Evolutionary conservation across 2,888 invertebrate genomes (phyloP), one percentile per base, ranked within the genome.

Genomic region (Pheosia gnoma): DNA sequence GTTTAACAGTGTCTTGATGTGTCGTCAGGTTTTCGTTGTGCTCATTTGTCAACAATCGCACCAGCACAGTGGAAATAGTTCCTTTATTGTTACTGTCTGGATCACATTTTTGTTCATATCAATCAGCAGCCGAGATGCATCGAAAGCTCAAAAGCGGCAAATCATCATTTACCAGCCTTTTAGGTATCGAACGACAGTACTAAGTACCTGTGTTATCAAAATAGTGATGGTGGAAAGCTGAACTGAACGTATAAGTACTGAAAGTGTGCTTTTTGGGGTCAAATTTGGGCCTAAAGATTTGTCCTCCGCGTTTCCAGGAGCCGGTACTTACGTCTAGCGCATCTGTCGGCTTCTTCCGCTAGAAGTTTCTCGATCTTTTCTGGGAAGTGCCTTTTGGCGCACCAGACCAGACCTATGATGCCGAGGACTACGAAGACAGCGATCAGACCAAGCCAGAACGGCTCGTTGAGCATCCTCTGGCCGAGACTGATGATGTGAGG

Each of bases 381-480:
- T 0, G 97, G 97, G 85, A 97, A 97, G 87, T 97, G 97, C 59
- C 97, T 92, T 83, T 97, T 97, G 72, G 97, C 96, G 84, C 97
- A 97, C 96, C 97, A 97, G 25, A 97, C 95, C 59, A 97, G 90
- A 13, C 97, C 97, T 71, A 97, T 96, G 68, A 96, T 94, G 59
- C 95, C 96, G 77, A 98, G 94, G 0, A 98, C 97, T 9, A 96
- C 95, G 77, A 96, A 96, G 0, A 98, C 97, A 0, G 97, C 97
- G 84, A 98, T 96, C 51, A 98, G 94, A 0, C 98, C 98, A 54
- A 98, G 93, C 98, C 98, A 98, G 87, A 98, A 98, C 0, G 98
- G 98, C 83, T 98, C 97, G 75, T 97, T 96, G 43, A 98, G 91
- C 96, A 98, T 97, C 39, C 97, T 93, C 74, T 97, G 95, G 9